Percentiles rank a stretch among this genome's conserved stretches.
Conservation (phyloP, 2,888 invertebrate species). For the Harpalus rufipes region DNA sequence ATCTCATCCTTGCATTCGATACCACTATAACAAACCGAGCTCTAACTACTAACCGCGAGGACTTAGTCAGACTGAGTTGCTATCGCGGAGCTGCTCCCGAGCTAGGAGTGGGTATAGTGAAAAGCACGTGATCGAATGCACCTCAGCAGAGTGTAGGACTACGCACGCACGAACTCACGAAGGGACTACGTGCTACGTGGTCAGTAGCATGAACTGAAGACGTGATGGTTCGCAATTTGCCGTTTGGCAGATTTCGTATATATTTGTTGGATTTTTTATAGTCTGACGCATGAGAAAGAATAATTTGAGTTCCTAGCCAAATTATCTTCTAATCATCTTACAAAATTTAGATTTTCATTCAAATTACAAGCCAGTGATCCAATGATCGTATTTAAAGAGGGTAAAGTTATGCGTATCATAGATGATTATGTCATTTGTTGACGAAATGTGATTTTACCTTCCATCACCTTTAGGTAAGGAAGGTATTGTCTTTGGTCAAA, state of each 20-base stretch:
- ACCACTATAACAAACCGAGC: constrained; percentile 80
- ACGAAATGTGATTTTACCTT: too few relatives aligned
- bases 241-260: constrained; percentile 20
- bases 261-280: background rate
- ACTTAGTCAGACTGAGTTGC: too few relatives aligned
- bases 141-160: constrained; percentile 36
- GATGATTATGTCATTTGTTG: too few relatives aligned
- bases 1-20: constrained; percentile 89
- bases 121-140: constrained; percentile 13
- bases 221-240: background rate
- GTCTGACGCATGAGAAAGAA: background rate
- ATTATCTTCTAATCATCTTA: too few relatives aligned
- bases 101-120: constrained; percentile 8
- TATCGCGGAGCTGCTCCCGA: constrained; percentile 34
- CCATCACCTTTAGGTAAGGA: too few relatives aligned
- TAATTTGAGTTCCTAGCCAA: background rate
- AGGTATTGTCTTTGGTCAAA: too few relatives aligned
- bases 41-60: too few relatives aligned
- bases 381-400: too few relatives aligned
- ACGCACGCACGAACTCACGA: constrained; percentile 32
- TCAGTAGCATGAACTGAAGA: constrained; percentile 10
- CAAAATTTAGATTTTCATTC: too few relatives aligned
- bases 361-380: too few relatives aligned
- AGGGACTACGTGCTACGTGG: constrained; percentile 49
- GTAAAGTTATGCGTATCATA: too few relatives aligned